These are phyloP conservation scores for Paramuricea clavata DNA, from an alignment of 92 coral and sea anemone genomes.

Conservation along the genomic window DNA sequence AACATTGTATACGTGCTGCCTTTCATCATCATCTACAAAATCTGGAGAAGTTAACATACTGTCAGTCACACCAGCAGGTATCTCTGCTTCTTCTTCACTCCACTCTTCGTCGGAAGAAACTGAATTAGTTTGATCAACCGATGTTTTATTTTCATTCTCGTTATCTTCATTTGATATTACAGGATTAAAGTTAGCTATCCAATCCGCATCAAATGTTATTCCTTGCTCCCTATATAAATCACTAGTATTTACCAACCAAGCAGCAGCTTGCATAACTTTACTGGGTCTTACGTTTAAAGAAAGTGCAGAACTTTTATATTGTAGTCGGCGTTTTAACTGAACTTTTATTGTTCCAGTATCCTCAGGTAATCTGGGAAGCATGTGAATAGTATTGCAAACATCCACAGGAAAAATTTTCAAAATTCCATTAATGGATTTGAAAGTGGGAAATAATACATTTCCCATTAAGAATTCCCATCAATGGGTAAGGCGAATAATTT, in stretches of 20 bases:
- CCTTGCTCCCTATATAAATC: too few species aligned
- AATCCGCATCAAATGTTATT: conserved; percentile 35
- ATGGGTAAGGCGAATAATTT: background rate
- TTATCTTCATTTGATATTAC: background rate
- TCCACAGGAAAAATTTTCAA: conserved; percentile 55
- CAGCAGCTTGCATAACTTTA: too few species aligned
- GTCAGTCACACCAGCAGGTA: conserved; percentile 6
- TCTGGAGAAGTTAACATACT: conserved; percentile 23
- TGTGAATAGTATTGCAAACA: conserved; percentile 42
- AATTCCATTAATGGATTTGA: conserved; percentile 54
- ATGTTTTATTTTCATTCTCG: background rate
- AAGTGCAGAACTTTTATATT: too few species aligned
- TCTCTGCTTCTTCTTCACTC: conserved; percentile 24
- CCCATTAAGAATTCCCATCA: background rate
- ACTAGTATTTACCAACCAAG: too few species aligned
- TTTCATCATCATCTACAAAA: conserved; percentile 60
- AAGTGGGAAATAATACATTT: conserved; percentile 6
- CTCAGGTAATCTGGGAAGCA: conserved; percentile 51
- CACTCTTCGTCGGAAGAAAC: background rate
- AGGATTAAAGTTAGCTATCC: conserved; percentile 3
- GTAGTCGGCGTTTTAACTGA: conserved; percentile 43
- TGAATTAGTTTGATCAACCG: background rate
- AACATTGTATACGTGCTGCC: conserved; percentile 15
- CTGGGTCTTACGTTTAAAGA: too few species aligned
- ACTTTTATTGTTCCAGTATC: conserved; percentile 53